Evolutionary conservation across 2,113 vertebrate species (phyloP), one percentile per base, ranked within the genome.

Genomic region (Dipodomys stephensi): DNA sequence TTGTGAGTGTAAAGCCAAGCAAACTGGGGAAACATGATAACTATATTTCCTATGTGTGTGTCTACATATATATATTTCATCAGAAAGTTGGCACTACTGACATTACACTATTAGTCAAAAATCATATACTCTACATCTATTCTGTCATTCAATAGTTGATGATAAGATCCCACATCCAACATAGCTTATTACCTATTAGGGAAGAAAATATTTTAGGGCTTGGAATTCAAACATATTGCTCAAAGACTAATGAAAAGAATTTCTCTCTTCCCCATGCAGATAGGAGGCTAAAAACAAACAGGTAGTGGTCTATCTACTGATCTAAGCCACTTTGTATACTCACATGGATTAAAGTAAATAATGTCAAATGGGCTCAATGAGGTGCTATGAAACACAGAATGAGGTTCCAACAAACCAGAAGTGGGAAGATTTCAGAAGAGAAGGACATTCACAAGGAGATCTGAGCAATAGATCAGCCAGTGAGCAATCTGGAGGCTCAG

Each of bases 261-360:
- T 9, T 28, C 62, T 25, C 6, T 88, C 62, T 81, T 67, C n/a
- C 86, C 69, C 32, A 84, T 4, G 11, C 23, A 12, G 30, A 23
- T 25, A 92, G 15, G 6, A 69, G 3, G 12, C 35, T 64, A 57
- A 53, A 93, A 95, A 87, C 73, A 87, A n/a, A 35, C 64, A 88
- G 60, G 32, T n/a, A 39, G 19, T 53, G 84, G 2, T 12, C 60
- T 23, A 62, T 12, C 60, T 23, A 62, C 22, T n/a, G 20, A 65
- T 72, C 49, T 79, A 83, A 85, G 30, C 8, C n/a, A 62, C 88
- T 76, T 82, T 13, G 9, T 91, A 72, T 46, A 90, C 69, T 76
- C 76, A 46, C 65, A 65, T 30, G 5, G 44, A 74, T 73, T 95
- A 76, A 80, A 88, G 83, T 27, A 91, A 94, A 95, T 83, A 67